phyloP scores from a whole-genome alignment of 2,113 vertebrate genomes.

The Alexandromys fortis region DNA sequence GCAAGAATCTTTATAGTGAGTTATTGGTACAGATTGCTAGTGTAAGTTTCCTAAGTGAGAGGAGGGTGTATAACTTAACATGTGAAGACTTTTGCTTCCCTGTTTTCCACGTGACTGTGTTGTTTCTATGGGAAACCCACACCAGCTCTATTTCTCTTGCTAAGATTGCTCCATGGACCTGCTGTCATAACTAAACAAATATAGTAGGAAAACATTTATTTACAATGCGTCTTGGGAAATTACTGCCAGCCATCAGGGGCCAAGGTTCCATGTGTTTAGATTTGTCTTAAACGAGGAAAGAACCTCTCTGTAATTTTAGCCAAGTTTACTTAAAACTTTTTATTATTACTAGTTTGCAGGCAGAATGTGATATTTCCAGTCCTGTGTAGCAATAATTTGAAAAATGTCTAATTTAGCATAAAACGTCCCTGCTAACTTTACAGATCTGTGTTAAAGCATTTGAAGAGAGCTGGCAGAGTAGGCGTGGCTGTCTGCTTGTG shows the following conservation, averaged over 20 bases:
- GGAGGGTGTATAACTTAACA: neutral
- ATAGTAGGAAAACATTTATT: conserved; percentile 65
- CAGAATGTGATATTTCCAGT: conserved; percentile 38
- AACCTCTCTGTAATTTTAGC: conserved; percentile 36
- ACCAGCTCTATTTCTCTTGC: neutral
- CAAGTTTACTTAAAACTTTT: conserved; percentile 45
- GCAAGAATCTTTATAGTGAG: conserved; percentile 21
- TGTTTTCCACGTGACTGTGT: neutral
- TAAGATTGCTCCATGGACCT: conserved; percentile 16
- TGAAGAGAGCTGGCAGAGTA: neutral
- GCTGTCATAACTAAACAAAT: conserved; percentile 44
- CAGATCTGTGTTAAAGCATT: neutral
- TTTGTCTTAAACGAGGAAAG: conserved; percentile 54
- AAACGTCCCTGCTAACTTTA: neutral
- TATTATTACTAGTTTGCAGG: conserved; percentile 25
- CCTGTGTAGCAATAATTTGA: conserved; percentile 28
- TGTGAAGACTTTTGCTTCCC: neutral
- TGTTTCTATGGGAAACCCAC: neutral
- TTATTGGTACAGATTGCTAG: conserved; percentile 3
- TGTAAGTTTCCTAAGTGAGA: neutral
- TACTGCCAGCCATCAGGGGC: conserved; percentile 38
- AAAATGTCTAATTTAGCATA: conserved; percentile 31
- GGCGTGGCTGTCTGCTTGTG: neutral
- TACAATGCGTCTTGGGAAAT: conserved; percentile 43
- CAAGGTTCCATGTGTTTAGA: neutral